Evolutionary conservation across 2,113 vertebrate species (phyloP).

Genomic region (Leiothrix lutea): DNA sequence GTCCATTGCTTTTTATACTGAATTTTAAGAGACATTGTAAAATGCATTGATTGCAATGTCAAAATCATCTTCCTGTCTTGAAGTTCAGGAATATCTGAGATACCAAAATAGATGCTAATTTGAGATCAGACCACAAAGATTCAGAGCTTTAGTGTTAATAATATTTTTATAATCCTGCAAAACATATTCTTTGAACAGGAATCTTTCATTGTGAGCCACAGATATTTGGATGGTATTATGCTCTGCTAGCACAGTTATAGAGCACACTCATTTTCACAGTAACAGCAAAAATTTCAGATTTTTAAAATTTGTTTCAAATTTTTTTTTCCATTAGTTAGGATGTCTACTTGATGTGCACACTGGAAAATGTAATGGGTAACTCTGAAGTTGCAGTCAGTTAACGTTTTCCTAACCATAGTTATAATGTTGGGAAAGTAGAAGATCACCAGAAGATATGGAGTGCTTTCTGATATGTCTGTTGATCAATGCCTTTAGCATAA

Average conservation of each 20-base stretch:
- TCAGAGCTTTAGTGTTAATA: neutral
- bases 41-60: neutral
- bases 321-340: neutral
- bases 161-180: neutral
- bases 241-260: neutral
- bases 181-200: neutral
- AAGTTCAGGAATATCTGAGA: neutral
- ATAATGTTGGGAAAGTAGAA: neutral
- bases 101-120: neutral
- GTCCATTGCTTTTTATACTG: neutral
- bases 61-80: neutral
- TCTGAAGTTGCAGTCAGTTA: neutral
- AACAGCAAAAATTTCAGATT: neutral
- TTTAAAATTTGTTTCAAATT: neutral
- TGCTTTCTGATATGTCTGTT: neutral
- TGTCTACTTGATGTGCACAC: neutral
- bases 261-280: neutral
- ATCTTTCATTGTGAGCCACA: neutral
- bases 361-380: neutral
- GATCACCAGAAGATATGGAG: neutral
- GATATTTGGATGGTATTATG: neutral
- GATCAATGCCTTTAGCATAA: neutral
- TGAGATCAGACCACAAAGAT: neutral
- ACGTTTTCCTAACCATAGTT: neutral
- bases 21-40: neutral